Evolutionary conservation across 2,888 invertebrate genomes (phyloP), one percentile per base, ranked within the genome.

Genomic region (Pachymerium ferrugineum): DNA sequence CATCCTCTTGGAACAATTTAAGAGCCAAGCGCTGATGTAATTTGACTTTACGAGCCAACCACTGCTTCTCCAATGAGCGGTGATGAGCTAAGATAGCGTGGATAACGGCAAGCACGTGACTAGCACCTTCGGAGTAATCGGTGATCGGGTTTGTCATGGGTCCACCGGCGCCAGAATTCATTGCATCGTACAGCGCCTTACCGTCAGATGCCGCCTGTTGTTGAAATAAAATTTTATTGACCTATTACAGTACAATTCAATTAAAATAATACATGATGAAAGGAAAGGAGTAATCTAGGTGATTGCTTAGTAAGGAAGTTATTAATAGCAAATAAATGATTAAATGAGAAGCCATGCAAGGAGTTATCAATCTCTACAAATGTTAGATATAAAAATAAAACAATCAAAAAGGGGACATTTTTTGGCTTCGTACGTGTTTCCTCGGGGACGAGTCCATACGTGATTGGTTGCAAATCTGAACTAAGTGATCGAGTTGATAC

Each of bases 31-130:
- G 86, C 84, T 97, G 97, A 83, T 97, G 97, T 74, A 98, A 85
- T 82, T 96, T 93, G 78, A 97, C 92, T 83, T 97, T 91, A 79
- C 96, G 94, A 77, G 92, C 90, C 80, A 96, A 96, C 92, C 97
- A 97, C 76, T 94, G 89, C 77, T 94, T 93, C 83, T 97, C 97
- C 47, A 97, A 85, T 6, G 94, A 90, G 73, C 97, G 86, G 82
- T 98, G 97, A 81, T 97, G 95, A 73, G 94, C 94, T 74, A 97
- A 86, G 79, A 98, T 96, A 86, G 96, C 95, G 84, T 97, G 97
- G 77, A 97, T 96, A 70, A 97, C 94, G 72, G 94, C 94, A 77
- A 97, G 85, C 72, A 97, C 97, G 84, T 97, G 97, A 80, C 94
- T 94, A 72, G 97, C 96, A 42, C 97, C 97, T 78, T 84, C 96